These are phyloP conservation scores for Yasuhikotakia modesta DNA, from an alignment of 2,797 vertebrate genomes.

Conservation along the genomic window DNA sequence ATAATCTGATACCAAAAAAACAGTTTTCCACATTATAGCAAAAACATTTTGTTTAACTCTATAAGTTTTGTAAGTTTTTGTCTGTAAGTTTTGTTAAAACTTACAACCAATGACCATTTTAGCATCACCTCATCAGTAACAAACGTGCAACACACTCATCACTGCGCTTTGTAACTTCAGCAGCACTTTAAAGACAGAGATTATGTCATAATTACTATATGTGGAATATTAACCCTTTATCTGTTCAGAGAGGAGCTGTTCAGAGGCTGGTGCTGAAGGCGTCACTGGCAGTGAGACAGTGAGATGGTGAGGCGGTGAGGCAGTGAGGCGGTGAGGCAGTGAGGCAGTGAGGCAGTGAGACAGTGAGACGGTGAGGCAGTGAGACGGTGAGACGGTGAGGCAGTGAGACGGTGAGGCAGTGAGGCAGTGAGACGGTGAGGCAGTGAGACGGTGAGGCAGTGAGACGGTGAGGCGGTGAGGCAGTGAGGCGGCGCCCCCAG, in stretches of 20 bases:
- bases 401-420: no score
- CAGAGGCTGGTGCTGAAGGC: slow-evolving; percentile 66
- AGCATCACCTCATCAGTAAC: not conserved
- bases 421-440: no score
- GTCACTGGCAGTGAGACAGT: not conserved
- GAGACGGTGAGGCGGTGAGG: no score
- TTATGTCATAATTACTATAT: not conserved
- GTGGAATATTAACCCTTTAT: not conserved
- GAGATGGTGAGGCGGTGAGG: no score
- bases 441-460: no score
- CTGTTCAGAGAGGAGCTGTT: slow-evolving; percentile 51
- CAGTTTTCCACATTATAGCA: not conserved
- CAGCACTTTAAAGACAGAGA: not conserved
- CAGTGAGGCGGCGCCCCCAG: slow-evolving; percentile 13
- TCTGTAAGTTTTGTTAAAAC: no score
- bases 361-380: no score
- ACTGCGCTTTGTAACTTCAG: not conserved
- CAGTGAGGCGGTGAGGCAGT: no score
- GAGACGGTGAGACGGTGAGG: no score
- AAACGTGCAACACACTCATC: not conserved
- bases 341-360: no score
- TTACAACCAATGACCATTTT: not conserved
- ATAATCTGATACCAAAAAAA: no score
- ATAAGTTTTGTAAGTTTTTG: no score
- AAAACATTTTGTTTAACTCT: not conserved